These are phyloP conservation scores for Paragorgia papillata DNA, from an alignment of 92 coral and sea anemone species.

Conservation along the genomic window DNA sequence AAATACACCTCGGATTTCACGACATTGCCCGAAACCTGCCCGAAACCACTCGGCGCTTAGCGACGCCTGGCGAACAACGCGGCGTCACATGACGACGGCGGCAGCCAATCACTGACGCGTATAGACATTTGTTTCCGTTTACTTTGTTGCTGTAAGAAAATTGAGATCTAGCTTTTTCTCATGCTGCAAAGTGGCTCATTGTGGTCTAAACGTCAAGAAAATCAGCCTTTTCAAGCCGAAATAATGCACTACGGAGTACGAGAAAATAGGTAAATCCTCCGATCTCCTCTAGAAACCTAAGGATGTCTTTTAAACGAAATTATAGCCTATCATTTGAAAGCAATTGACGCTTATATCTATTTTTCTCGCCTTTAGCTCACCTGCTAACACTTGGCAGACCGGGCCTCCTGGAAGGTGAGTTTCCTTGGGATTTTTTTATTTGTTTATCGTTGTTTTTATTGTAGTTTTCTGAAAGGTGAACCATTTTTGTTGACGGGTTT, in stretches of 20 bases:
- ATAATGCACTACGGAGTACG: constrained; percentile 16
- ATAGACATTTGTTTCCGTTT: constrained; percentile 35
- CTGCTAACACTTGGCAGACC: constrained; percentile 71
- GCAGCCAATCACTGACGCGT: constrained; percentile 37
- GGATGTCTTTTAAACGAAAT: not conserved
- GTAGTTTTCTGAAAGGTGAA: too few species aligned
- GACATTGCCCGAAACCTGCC: too few species aligned
- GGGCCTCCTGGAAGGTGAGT: constrained; percentile 92
- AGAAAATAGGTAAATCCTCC: constrained; percentile 19
- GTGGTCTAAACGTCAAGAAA: constrained; percentile 10
- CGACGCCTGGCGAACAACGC: not conserved
- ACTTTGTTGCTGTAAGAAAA: not conserved
- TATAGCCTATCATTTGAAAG: not conserved
- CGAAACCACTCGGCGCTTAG: not conserved
- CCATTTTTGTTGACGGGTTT: too few species aligned
- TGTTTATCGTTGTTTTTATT: constrained; percentile 24
- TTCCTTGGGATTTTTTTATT: constrained; percentile 2
- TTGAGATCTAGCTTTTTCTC: constrained; percentile 4
- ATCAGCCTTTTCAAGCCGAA: not conserved
- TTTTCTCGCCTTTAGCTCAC: constrained; percentile 31
- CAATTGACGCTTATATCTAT: constrained; percentile 23
- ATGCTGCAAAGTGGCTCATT: constrained; percentile 28
- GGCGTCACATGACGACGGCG: constrained; percentile 37
- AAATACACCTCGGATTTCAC: too few species aligned
- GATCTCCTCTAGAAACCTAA: too few species aligned